Base-by-base conservation (phyloP, 1,140 invertebrate genomes). In the Drosophila kohkoa region DNA sequence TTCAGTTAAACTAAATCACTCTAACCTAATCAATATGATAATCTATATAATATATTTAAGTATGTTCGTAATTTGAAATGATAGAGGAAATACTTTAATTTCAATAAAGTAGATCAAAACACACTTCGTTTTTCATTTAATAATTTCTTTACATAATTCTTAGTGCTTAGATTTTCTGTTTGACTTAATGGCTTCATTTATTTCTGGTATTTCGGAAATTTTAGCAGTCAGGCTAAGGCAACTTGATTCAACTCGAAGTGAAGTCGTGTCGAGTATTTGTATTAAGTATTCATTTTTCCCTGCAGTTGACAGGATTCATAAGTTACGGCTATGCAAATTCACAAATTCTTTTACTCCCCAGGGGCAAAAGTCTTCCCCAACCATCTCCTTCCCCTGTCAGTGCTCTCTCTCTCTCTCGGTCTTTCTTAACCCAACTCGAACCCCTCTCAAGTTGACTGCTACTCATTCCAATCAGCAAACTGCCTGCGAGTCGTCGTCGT, bases 261-360 rank as follows among this genome's bases (percentile, higher is more conserved):
- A 10, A 20, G n/a, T 38, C 15, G 54, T 41, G 54, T 41, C 8
- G 51, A 35, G 35, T 57, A 38, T 41, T 57, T 25, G 54, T 25
- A 57, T 41, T 57, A 38, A 57, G 54, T 57, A 57, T 38, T 57
- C 51, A 35, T 28, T 54, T 57, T 41, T 57, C 54, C 43, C 62
- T 65, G 63, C 63, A 55, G 63, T 54, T 65, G 63, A 65, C 63
- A 65, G 63, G n/a, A 65, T 43, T 65, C 49, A 65, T 55, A 55
- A 65, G 51, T 55, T 65, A 55, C 38, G 49, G 63, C 63, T 55
- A 55, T 65, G 63, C 41, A 65, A 65, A 55, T 55, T 54, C 51
- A 65, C 25, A 55, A 55, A 55, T 55, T 55, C 51, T 65, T 65
- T 45, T 45, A 13, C 25, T 13, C 57, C 57, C 16, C 15, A 20